A percentile compares a stretch with the other conserved stretches of the same genome.
These are phyloP conservation scores for Cottoperca gobio DNA, from an alignment of 2,797 vertebrate genomes.

Conservation along the genomic window DNA sequence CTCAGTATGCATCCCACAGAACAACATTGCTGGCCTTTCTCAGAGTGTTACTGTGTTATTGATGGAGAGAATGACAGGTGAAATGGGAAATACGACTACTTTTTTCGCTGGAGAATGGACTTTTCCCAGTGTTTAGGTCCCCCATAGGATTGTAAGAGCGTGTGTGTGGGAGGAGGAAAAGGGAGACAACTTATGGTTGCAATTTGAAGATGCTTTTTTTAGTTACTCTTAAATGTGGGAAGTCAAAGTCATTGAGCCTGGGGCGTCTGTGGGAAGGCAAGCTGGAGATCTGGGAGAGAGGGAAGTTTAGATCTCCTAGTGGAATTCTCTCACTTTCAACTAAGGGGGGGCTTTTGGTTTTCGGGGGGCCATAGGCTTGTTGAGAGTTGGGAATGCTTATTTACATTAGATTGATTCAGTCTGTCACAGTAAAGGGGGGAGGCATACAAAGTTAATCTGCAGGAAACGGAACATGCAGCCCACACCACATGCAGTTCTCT, in stretches of 20 bases:
- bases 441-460: constrained; percentile 78
- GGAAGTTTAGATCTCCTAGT: constrained; percentile 76
- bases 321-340: constrained; percentile 81
- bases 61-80: constrained; percentile 52
- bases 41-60: constrained; percentile 38
- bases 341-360: constrained; percentile 61
- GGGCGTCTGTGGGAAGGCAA: constrained; percentile 82
- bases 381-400: constrained; percentile 82
- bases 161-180: constrained; percentile 65
- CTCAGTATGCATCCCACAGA: constrained; percentile 58
- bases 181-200: constrained; percentile 84
- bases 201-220: constrained; percentile 89
- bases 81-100: constrained; percentile 59
- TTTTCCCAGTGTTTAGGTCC: constrained; percentile 72
- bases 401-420: constrained; percentile 83
- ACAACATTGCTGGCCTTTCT: constrained; percentile 48
- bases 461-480: constrained; percentile 84
- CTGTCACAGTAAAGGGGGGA: constrained; percentile 77
- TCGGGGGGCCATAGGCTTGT: constrained; percentile 70
- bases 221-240: constrained; percentile 88
- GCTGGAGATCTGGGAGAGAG: constrained; percentile 68
- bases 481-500: constrained; percentile 80
- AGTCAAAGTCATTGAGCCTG: constrained; percentile 81
- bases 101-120: constrained; percentile 53
- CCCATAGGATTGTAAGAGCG: constrained; percentile 61